phyloP scores from a whole-genome alignment of 2,888 invertebrate genomes.

The Cybosia mesomella region DNA sequence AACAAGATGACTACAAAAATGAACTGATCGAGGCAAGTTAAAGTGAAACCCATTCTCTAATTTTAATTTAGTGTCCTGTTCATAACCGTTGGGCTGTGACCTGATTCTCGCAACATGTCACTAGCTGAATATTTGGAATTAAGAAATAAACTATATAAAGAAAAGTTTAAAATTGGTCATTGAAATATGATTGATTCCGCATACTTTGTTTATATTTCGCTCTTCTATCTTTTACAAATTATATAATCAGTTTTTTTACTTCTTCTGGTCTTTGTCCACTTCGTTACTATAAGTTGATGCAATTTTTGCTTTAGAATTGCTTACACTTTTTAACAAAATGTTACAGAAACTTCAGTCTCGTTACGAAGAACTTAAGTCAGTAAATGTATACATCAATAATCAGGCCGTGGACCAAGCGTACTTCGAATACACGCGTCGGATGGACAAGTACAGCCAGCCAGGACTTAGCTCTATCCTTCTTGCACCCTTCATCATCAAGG shows the following conservation, averaged over 20 bases:
- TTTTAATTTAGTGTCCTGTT: neutral
- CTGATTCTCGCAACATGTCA: neutral
- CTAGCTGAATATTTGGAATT: no score
- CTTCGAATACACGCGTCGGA: constrained; percentile 31
- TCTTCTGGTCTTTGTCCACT: neutral
- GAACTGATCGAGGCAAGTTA: constrained; percentile 17
- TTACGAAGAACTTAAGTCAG: constrained; percentile 13
- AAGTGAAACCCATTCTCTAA: neutral
- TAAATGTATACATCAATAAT: constrained; percentile 39
- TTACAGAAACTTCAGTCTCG: constrained; percentile 35
- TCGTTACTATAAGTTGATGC: neutral
- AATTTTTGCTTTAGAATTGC: neutral
- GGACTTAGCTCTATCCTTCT: constrained; percentile 48
- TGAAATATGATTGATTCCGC: no score
- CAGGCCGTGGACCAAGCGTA: constrained; percentile 41
- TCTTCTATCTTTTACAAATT: neutral
- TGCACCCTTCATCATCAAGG: constrained; percentile 48
- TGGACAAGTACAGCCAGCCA: constrained; percentile 46
- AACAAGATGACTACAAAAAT: constrained; percentile 31
- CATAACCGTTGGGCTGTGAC: neutral
- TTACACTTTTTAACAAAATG: neutral
- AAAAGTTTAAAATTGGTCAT: no score
- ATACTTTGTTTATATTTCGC: neutral
- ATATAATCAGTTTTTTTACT: no score
- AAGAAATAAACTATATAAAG: no score